A percentile compares a stretch with the other conserved stretches of the same genome.
phyloP scores from a whole-genome alignment of 2,113 vertebrate species.

The Eira barbara region DNA sequence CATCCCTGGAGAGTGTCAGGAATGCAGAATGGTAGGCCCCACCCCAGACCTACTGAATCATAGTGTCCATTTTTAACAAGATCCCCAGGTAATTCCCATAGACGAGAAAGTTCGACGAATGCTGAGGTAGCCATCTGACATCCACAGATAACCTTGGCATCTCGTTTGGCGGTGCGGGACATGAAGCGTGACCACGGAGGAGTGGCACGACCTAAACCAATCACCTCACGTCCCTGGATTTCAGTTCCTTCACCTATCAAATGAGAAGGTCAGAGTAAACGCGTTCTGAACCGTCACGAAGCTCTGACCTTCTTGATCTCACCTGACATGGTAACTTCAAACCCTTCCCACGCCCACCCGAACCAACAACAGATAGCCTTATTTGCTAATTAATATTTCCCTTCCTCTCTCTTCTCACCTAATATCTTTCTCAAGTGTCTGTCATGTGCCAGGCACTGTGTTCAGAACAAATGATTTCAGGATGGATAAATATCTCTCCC shows the following conservation, averaged over 20 bases:
- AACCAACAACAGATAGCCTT: background rate
- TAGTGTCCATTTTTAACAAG: background rate
- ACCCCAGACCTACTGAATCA: background rate
- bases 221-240: background rate
- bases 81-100: background rate
- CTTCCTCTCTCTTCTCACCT: background rate
- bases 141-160: background rate
- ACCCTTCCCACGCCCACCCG: background rate
- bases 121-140: background rate
- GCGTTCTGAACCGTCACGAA: background rate
- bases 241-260: background rate
- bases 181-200: background rate
- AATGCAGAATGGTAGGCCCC: background rate
- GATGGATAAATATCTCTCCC: background rate
- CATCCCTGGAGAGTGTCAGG: background rate
- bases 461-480: slow-evolving; percentile 13
- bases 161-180: background rate
- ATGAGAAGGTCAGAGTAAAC: background rate
- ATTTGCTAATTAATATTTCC: background rate
- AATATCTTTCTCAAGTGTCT: background rate
- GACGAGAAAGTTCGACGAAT: background rate
- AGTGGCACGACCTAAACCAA: background rate
- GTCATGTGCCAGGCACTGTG: background rate
- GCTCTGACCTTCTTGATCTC: background rate
- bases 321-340: background rate